A percentile compares a stretch with the other conserved stretches of the same genome.
These are phyloP conservation scores for Saccopteryx leptura DNA, from an alignment of 2,113 vertebrate species.

Conservation along the genomic window DNA sequence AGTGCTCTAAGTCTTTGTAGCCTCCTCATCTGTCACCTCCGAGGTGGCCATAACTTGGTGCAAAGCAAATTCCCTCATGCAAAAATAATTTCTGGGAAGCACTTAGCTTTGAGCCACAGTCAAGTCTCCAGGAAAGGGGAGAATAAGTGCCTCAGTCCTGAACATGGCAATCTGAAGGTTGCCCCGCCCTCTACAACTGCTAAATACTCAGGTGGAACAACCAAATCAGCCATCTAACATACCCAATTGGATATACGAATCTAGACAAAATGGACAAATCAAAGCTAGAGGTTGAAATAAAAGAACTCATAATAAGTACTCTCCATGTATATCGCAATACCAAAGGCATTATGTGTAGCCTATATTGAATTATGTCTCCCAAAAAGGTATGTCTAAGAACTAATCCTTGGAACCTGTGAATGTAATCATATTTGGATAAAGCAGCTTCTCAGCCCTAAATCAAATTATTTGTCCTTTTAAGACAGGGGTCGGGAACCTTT, in stretches of 20 bases:
- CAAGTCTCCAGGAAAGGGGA: background rate
- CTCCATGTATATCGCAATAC: background rate
- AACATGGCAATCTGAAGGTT: background rate
- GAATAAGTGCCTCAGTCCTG: background rate
- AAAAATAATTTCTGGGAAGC: background rate
- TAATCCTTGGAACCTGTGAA: background rate
- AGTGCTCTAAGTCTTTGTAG: background rate
- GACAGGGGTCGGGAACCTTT: background rate
- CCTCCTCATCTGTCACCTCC: background rate
- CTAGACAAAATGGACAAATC: background rate
- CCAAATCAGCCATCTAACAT: background rate
- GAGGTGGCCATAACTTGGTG: background rate
- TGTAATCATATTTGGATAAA: background rate
- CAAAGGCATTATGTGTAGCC: background rate
- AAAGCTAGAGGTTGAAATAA: background rate
- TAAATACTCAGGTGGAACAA: background rate
- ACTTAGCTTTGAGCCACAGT: background rate
- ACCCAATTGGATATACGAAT: background rate
- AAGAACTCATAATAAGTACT: background rate
- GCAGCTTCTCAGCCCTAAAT: background rate
- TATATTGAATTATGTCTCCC: background rate
- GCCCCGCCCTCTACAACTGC: background rate
- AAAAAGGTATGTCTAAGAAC: background rate
- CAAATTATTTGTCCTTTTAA: background rate
- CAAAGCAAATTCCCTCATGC: background rate